A percentile compares a stretch with the other conserved stretches of the same genome.
Evolutionary conservation across 2,113 vertebrate species (phyloP).

Genomic region (Halichoerus grypus): DNA sequence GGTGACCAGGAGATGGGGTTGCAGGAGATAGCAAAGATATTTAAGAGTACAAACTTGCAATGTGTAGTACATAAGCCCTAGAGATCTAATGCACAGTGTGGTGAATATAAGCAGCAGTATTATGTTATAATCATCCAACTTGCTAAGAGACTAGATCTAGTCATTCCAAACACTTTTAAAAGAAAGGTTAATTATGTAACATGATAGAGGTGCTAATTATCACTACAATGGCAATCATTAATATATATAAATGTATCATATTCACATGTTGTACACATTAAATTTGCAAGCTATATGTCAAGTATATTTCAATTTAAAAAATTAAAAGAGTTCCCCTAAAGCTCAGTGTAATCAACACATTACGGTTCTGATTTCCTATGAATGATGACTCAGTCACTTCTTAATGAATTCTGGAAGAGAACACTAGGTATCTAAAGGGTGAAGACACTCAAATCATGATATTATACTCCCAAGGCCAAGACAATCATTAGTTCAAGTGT

Average conservation of each 20-base stretch:
- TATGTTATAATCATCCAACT: neutral
- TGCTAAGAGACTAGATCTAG: neutral
- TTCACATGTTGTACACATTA: neutral
- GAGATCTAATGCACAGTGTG: neutral
- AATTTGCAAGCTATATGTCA: neutral
- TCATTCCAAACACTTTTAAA: neutral
- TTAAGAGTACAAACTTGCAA: neutral
- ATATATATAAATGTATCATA: neutral
- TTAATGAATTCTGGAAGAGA: slow-evolving; percentile 50
- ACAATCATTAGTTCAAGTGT: slow-evolving; percentile 51
- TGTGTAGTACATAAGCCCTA: neutral
- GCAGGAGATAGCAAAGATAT: neutral
- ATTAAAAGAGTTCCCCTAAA: neutral
- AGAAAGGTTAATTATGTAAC: neutral
- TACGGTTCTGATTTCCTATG: slow-evolving; percentile 5
- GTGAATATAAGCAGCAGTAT: neutral
- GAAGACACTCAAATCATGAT: slow-evolving; percentile 67
- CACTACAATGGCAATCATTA: neutral
- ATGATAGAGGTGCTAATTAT: neutral
- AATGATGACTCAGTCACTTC: neutral
- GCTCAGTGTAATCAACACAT: neutral
- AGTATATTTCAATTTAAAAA: neutral
- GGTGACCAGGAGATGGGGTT: neutral
- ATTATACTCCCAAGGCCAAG: slow-evolving; percentile 63
- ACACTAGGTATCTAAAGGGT: slow-evolving; percentile 52